A percentile compares a stretch with the other conserved stretches of the same genome.
Evolutionary conservation across 2,888 invertebrate genomes (phyloP).

Genomic region (Tanytarsus gracilentus): DNA sequence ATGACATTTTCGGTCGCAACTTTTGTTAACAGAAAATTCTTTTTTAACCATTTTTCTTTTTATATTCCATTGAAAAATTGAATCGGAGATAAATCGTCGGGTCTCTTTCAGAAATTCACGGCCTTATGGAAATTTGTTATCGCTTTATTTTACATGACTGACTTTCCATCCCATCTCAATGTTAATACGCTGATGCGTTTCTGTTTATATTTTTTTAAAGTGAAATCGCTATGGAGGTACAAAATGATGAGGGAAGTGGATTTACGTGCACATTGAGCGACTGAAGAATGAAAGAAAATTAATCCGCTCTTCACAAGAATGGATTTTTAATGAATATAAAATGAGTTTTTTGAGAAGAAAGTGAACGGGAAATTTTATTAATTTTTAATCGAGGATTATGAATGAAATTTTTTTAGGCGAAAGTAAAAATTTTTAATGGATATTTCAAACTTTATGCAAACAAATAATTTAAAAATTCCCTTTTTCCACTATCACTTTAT

Average conservation of each 20-base stretch:
- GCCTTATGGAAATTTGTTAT: background rate
- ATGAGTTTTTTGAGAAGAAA: background rate
- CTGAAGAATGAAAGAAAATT: background rate
- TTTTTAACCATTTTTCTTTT: background rate
- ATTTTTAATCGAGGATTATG: too few species aligned
- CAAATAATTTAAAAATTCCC: too few species aligned
- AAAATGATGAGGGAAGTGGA: background rate
- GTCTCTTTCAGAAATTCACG: background rate
- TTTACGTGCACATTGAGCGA: background rate
- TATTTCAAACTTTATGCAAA: too few species aligned
- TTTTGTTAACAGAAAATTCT: too few species aligned
- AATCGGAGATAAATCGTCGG: background rate
- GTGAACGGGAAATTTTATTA: too few species aligned
- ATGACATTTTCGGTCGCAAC: too few species aligned
- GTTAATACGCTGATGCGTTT: background rate
- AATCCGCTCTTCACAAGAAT: background rate
- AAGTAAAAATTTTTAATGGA: too few species aligned
- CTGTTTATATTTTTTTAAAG: background rate
- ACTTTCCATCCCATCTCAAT: background rate
- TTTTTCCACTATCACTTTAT: too few species aligned
- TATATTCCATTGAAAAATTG: background rate
- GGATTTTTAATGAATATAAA: background rate
- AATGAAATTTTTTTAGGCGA: too few species aligned
- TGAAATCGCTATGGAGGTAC: background rate
- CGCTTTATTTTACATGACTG: conserved; percentile 24